phyloP scores from a whole-genome alignment of 2,888 invertebrate genomes.

The Thereva unica region DNA sequence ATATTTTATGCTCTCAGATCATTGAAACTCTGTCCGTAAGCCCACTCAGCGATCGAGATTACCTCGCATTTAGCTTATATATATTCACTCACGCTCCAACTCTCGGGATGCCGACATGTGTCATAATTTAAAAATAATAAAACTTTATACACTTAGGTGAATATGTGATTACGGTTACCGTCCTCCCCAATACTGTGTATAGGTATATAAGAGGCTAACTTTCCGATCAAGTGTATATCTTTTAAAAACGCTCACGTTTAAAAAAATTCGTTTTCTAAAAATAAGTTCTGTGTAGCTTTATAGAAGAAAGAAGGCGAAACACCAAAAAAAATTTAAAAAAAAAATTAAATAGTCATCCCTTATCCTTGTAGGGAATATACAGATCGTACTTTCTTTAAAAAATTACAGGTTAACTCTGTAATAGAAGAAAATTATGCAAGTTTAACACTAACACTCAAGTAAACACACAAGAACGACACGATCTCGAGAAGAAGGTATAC shows the following conservation, averaged over 20 bases:
- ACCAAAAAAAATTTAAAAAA: too few species aligned
- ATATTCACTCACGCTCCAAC: constrained; percentile 25
- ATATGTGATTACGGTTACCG: constrained; percentile 19
- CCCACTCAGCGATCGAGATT: constrained; percentile 1
- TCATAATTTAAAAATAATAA: constrained; percentile 41
- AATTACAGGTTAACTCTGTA: too few species aligned
- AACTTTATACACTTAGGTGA: constrained; percentile 28
- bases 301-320: neutral
- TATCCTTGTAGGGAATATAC: too few species aligned
- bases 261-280: constrained; percentile 26
- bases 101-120: constrained; percentile 36
- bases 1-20: too few species aligned
- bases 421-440: too few species aligned
- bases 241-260: constrained; percentile 25
- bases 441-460: too few species aligned
- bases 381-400: too few species aligned
- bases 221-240: constrained; percentile 25
- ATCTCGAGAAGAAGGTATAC: too few species aligned
- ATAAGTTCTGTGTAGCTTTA: constrained; percentile 29
- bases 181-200: constrained; percentile 17
- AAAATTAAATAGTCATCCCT: too few species aligned
- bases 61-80: constrained; percentile 16
- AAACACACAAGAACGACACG: too few species aligned
- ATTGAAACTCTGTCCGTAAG: too few species aligned
- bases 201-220: constrained; percentile 2